Conservation (phyloP, 2,888 invertebrate species). For the Germaria angustata region DNA sequence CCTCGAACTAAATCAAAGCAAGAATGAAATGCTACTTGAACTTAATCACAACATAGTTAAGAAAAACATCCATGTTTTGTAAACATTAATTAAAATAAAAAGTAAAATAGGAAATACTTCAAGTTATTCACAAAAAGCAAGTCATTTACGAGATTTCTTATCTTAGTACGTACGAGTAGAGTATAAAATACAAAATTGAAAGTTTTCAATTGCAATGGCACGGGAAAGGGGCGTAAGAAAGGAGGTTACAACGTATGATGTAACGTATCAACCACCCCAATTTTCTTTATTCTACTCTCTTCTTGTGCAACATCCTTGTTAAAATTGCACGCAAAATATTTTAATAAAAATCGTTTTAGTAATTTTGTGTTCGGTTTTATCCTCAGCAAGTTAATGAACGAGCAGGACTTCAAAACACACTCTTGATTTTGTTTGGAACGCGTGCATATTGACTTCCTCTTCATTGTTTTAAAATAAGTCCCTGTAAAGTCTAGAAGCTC, state of each 20-base stretch:
- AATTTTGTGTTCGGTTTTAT: neutral
- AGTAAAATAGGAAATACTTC: neutral
- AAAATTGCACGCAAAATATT: conserved; percentile 59
- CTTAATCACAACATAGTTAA: conserved; percentile 19
- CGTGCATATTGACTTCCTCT: conserved; percentile 43
- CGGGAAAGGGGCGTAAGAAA: neutral
- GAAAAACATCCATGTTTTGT: conserved; percentile 26
- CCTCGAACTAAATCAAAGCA: neutral
- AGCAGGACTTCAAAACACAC: neutral
- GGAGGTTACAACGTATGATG: conserved; percentile 5
- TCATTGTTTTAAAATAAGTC: conserved; percentile 52
- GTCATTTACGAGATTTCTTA: neutral
- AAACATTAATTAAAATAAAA: conserved; percentile 42
- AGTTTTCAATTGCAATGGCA: conserved; percentile 15
- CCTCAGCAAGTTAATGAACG: neutral
- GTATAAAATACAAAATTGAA: neutral
- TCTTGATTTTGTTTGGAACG: neutral
- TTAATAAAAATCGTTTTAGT: conserved; percentile 43
- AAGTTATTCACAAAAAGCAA: neutral
- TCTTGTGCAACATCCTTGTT: conserved; percentile 8
- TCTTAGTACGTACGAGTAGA: neutral
- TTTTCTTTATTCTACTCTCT: neutral
- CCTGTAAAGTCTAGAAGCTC: conserved; percentile 49
- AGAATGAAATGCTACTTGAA: conserved; percentile 7
- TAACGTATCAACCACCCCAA: conserved; percentile 31